These are phyloP conservation scores for Epirrhoe tristata DNA, from an alignment of 2,888 invertebrate species.

Conservation along the genomic window DNA sequence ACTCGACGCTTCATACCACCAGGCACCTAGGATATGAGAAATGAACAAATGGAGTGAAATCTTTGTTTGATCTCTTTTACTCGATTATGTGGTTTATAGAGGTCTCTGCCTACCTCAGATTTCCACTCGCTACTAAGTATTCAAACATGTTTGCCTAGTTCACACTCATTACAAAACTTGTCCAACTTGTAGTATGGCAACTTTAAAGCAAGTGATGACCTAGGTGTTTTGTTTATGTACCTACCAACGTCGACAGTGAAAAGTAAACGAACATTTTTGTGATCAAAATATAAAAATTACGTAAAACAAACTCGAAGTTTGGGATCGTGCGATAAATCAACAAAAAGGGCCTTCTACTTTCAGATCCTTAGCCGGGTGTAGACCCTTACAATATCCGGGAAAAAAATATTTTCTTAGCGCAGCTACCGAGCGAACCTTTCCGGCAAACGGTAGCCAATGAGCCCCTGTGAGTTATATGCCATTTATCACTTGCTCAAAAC, in stretches of 20 bases:
- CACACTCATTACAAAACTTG: too few species aligned
- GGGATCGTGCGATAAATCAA: constrained; percentile 19
- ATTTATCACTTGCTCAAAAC: constrained; percentile 18
- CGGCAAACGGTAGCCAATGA: constrained; percentile 9
- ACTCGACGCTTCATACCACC: constrained; percentile 98
- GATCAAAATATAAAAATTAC: background rate
- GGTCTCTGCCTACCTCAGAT: too few species aligned
- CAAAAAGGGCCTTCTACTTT: constrained; percentile 5
- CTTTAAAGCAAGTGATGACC: too few species aligned
- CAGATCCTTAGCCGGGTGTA: constrained; percentile 19
- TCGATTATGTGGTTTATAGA: too few species aligned
- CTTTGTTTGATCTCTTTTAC: background rate
- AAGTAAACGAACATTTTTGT: background rate
- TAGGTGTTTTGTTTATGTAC: background rate
- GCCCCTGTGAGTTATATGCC: constrained; percentile 24
- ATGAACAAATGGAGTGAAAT: too few species aligned
- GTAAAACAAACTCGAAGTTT: constrained; percentile 6
- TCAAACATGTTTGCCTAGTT: too few species aligned
- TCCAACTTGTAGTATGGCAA: too few species aligned
- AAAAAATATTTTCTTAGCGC: constrained; percentile 12
- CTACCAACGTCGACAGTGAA: background rate
- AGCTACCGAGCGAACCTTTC: constrained; percentile 5
- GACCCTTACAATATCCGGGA: constrained; percentile 20
- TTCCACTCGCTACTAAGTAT: too few species aligned
- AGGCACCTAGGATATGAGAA: constrained; percentile 86